These are phyloP conservation scores for Lomographa bimaculata DNA, from an alignment of 2,888 invertebrate species.

Conservation along the genomic window DNA sequence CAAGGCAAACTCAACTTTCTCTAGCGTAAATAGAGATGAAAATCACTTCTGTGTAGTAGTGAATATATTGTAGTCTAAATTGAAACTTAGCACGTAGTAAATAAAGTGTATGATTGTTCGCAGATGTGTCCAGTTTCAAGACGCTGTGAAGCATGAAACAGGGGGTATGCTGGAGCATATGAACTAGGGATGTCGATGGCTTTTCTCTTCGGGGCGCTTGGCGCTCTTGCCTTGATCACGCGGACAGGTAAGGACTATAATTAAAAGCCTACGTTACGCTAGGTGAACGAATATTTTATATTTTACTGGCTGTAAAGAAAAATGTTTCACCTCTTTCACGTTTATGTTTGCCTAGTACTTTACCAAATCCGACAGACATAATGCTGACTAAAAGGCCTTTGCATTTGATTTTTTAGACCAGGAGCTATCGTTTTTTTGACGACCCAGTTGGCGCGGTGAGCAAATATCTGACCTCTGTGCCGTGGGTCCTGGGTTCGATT, in stretches of 20 bases:
- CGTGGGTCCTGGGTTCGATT: too few relatives aligned
- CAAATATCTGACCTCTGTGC: too few relatives aligned
- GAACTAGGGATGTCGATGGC: constrained; percentile 67
- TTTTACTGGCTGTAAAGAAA: too few relatives aligned
- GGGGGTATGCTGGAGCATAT: constrained; percentile 63
- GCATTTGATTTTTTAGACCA: too few relatives aligned
- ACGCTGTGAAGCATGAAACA: constrained; percentile 56
- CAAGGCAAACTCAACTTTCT: constrained; percentile 14
- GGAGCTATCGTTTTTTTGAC: too few relatives aligned
- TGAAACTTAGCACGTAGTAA: constrained; percentile 11
- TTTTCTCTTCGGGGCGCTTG: constrained; percentile 63
- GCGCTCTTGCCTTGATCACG: constrained; percentile 66
- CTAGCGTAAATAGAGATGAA: neutral
- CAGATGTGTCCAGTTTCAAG: constrained; percentile 47
- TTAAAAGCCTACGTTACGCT: neutral
- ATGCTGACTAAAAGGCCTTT: too few relatives aligned
- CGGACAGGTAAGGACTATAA: constrained; percentile 59
- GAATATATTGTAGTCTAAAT: constrained; percentile 11
- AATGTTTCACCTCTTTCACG: too few relatives aligned
- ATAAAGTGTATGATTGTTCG: constrained; percentile 51
- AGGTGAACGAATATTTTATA: too few relatives aligned
- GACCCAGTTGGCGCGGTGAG: too few relatives aligned
- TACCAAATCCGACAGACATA: too few relatives aligned
- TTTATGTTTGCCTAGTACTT: too few relatives aligned
- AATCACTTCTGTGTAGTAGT: neutral